These are phyloP conservation scores for Anisognathus igniventris DNA, from an alignment of 2,797 vertebrate genomes.

Conservation along the genomic window DNA sequence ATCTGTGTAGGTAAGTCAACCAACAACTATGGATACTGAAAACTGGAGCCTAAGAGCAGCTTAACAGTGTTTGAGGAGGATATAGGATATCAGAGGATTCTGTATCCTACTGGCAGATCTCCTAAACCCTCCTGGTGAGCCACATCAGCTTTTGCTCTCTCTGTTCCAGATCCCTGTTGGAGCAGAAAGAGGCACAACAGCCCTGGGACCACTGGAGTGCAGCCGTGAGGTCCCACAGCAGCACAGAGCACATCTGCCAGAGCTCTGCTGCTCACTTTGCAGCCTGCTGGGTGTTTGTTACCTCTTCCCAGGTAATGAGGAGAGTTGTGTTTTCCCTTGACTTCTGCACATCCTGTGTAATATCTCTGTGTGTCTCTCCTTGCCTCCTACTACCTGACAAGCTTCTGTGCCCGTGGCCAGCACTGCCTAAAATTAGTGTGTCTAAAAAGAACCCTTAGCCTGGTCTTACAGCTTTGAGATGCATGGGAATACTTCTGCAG, in stretches of 20 bases:
- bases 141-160: not conserved
- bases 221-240: rapidly evolving
- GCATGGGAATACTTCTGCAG: rapidly evolving
- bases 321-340: not conserved
- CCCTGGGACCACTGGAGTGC: not conserved
- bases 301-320: not conserved
- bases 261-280: not conserved
- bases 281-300: not conserved
- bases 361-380: not conserved
- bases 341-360: not conserved
- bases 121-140: not conserved
- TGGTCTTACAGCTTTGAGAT: not conserved
- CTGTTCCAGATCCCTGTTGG: not conserved
- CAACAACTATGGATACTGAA: not conserved
- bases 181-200: not conserved
- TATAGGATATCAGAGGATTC: not conserved
- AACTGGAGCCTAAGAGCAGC: not conserved
- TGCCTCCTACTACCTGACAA: not conserved
- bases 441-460: not conserved
- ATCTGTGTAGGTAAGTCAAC: not conserved
- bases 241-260: not conserved
- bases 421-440: not conserved
- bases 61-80: not conserved
- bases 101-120: not conserved
- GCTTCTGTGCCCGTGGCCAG: not conserved